These are phyloP conservation scores for Drosophila anceps DNA, from an alignment of 2,888 invertebrate genomes.

Conservation along the genomic window DNA sequence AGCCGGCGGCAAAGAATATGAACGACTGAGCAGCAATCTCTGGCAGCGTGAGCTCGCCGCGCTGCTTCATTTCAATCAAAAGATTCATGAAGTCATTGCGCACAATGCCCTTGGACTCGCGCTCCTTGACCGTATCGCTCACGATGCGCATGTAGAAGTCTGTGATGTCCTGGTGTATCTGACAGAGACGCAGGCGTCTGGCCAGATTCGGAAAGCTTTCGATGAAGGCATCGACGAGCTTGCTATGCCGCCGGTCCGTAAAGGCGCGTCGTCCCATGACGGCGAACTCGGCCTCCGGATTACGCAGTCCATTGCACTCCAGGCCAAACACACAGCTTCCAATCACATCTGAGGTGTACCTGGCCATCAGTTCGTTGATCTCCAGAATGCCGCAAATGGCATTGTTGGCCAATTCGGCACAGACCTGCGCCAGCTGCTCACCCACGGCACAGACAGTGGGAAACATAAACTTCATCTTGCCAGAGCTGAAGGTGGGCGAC, in stretches of 20 bases:
- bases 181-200: conserved; percentile 58
- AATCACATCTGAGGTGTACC: conserved; percentile 86
- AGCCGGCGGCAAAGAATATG: conserved; percentile 86
- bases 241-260: conserved; percentile 61
- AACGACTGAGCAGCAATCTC: conserved; percentile 86
- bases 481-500: conserved; percentile 85
- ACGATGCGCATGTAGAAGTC: conserved; percentile 81
- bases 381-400: conserved; percentile 68
- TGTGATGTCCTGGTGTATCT: conserved; percentile 60
- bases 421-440: conserved; percentile 45
- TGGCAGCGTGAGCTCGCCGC: conserved; percentile 76
- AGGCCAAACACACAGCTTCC: conserved; percentile 85
- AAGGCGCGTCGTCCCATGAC: conserved; percentile 69
- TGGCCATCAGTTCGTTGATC: conserved; percentile 78
- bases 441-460: conserved; percentile 72
- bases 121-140: conserved; percentile 80
- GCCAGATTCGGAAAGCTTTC: conserved; percentile 65
- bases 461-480: conserved; percentile 86
- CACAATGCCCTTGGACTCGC: conserved; percentile 78
- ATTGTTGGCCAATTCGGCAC: conserved; percentile 53
- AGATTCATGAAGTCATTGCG: conserved; percentile 86
- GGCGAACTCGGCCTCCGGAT: conserved; percentile 83
- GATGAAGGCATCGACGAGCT: conserved; percentile 52
- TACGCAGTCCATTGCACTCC: conserved; percentile 83
- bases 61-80: conserved; percentile 83